Conservation (phyloP, 1,140 invertebrate genomes). For the Mizuhopecten yessoensis region DNA sequence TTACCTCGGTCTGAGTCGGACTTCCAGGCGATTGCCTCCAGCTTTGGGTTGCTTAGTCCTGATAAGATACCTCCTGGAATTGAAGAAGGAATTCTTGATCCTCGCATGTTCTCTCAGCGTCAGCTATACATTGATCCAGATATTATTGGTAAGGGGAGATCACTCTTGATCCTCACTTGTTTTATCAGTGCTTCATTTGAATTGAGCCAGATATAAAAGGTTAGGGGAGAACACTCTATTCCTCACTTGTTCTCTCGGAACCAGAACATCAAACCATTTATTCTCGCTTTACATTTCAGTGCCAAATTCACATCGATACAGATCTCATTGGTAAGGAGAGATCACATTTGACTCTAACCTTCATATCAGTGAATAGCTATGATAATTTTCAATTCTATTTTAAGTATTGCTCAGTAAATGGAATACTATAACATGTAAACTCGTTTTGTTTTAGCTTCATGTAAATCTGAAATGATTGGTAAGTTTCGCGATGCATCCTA, state of each 20-base stretch:
- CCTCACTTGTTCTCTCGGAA: no score
- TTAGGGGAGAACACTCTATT: no score
- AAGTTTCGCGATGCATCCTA: background rate
- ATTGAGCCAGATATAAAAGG: background rate
- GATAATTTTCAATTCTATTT: background rate
- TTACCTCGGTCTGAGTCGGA: constrained; percentile 80
- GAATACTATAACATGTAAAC: background rate
- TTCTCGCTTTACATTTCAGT: no score
- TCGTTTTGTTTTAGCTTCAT: constrained; percentile 1
- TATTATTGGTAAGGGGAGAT: constrained; percentile 88
- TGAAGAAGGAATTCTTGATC: constrained; percentile 70
- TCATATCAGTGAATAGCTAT: background rate
- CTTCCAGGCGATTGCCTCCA: constrained; percentile 68
- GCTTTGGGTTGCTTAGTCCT: constrained; percentile 72
- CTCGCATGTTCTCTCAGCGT: constrained; percentile 68
- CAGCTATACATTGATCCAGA: constrained; percentile 90
- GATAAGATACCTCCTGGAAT: constrained; percentile 73
- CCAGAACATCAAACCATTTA: no score
- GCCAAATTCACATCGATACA: no score
- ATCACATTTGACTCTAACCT: background rate
- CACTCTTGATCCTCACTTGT: background rate
- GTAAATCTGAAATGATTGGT: constrained; percentile 34
- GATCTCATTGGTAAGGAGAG: background rate
- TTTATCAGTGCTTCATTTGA: background rate
- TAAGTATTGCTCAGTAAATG: background rate